phyloP scores from a whole-genome alignment of 1,140 invertebrate genomes.

The Orius insidiosus region DNA sequence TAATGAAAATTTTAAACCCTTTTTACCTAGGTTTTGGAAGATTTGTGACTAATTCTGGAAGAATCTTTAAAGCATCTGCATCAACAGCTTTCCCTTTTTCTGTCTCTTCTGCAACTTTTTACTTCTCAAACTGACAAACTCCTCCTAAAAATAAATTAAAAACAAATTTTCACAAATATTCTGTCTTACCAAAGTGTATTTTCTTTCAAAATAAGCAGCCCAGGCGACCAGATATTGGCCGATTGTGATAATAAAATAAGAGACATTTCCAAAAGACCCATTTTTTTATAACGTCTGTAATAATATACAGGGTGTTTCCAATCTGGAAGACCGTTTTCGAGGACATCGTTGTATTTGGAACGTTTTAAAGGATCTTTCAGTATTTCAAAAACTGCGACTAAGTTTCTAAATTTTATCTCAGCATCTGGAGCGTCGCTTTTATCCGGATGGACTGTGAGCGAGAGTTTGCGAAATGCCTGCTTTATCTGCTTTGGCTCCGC shows the following conservation, averaged over 20 bases:
- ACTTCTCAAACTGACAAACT: conserved; percentile 50
- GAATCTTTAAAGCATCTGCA: conserved; percentile 32
- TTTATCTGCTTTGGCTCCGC: conserved; percentile 68
- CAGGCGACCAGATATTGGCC: conserved; percentile 87
- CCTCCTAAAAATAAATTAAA: conserved; percentile 38
- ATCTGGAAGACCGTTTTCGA: conserved; percentile 85
- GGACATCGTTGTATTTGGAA: conserved; percentile 72
- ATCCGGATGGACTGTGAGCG: conserved; percentile 82
- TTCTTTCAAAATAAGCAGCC: conserved; percentile 82
- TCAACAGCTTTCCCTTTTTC: conserved; percentile 34
- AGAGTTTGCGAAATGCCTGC: conserved; percentile 75
- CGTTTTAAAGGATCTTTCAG: conserved; percentile 74
- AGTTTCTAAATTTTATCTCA: conserved; percentile 79
- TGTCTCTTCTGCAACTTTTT: conserved; percentile 54
- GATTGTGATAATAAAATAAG: conserved; percentile 73
- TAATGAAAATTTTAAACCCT: too few relatives aligned
- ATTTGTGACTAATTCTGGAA: conserved; percentile 46
- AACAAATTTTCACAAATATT: too few relatives aligned
- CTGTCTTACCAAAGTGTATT: conserved; percentile 38
- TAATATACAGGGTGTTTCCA: conserved; percentile 93
- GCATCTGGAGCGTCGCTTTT: conserved; percentile 84
- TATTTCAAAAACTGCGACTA: conserved; percentile 88
- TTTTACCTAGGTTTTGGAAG: conserved; percentile 52
- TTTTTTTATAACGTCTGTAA: conserved; percentile 81
- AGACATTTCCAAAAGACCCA: conserved; percentile 76